A percentile compares a stretch with the other conserved stretches of the same genome.
Evolutionary conservation across 2,888 invertebrate genomes (phyloP).

Genomic region (Drosophila mettleri): DNA sequence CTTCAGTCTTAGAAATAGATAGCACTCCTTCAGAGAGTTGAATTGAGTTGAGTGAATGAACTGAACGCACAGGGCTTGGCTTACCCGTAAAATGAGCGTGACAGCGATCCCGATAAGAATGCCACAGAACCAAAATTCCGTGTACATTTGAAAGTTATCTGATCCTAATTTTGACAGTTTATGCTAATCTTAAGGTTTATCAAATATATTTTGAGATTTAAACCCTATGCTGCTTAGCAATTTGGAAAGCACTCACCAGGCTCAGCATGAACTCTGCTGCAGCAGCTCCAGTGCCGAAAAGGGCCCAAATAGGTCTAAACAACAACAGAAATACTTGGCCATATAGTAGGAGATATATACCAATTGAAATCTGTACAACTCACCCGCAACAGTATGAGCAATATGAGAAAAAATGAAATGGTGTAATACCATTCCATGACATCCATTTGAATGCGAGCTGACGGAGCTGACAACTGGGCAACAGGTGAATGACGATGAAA

Average conservation of each 20-base stretch:
- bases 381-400: slow-evolving; percentile 61
- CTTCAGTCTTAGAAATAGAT: slow-evolving; percentile 61
- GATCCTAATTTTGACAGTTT: slow-evolving; percentile 36
- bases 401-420: slow-evolving; percentile 59
- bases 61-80: slow-evolving; percentile 10
- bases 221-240: slow-evolving; percentile 29
- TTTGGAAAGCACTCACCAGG: slow-evolving; percentile 51
- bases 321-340: neutral
- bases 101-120: slow-evolving; percentile 56
- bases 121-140: slow-evolving; percentile 66
- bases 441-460: slow-evolving; percentile 42
- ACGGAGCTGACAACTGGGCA: slow-evolving; percentile 8
- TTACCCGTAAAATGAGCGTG: slow-evolving; percentile 61
- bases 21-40: slow-evolving; percentile 56
- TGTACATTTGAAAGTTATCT: slow-evolving; percentile 49
- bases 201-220: slow-evolving; percentile 14
- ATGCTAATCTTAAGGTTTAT: neutral
- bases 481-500: slow-evolving; percentile 37
- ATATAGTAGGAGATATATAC: neutral
- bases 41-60: neutral
- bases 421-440: slow-evolving; percentile 63
- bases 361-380: slow-evolving; percentile 23
- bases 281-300: slow-evolving; percentile 43
- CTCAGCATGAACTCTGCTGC: slow-evolving; percentile 12
- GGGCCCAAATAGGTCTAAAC: slow-evolving; percentile 62